A percentile compares a stretch with the other conserved stretches of the same genome.
Conservation (phyloP, 2,113 vertebrate genomes). For the Corythornis cristatus region DNA sequence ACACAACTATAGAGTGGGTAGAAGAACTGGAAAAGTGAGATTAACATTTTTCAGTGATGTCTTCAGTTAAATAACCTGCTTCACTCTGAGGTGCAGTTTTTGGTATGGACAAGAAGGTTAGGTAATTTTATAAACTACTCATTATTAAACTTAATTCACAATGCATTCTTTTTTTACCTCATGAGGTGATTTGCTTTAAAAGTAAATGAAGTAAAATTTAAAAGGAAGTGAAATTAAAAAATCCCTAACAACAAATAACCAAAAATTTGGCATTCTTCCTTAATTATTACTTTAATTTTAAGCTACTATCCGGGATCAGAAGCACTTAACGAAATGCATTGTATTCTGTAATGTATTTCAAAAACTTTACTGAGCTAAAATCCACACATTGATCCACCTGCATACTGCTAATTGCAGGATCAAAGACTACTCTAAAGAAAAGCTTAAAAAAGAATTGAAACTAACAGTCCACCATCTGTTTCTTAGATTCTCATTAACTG, state of each 20-base stretch:
- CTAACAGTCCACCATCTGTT: not conserved
- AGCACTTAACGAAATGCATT: not conserved
- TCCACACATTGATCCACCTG: not conserved
- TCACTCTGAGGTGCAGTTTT: not conserved
- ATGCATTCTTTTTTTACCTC: not conserved
- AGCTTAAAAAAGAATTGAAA: not conserved
- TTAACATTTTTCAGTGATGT: constrained; percentile 19
- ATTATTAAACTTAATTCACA: not conserved
- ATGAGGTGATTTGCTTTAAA: not conserved
- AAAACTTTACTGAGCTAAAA: not conserved
- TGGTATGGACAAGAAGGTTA: not conserved
- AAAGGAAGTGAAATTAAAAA: not conserved
- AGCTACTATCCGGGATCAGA: not conserved
- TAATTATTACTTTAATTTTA: not conserved
- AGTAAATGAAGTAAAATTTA: not conserved
- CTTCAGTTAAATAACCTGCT: not conserved
- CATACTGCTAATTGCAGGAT: not conserved
- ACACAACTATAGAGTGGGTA: not conserved
- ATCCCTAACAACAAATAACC: too few relatives aligned
- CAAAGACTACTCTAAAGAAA: not conserved
- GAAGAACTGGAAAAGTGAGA: not conserved
- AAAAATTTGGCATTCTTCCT: not conserved
- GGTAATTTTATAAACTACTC: not conserved
- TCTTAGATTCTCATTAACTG: not conserved
- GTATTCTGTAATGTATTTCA: not conserved